Evolutionary conservation across 2,113 vertebrate species (phyloP).

Genomic region (Thomomys bottae): DNA sequence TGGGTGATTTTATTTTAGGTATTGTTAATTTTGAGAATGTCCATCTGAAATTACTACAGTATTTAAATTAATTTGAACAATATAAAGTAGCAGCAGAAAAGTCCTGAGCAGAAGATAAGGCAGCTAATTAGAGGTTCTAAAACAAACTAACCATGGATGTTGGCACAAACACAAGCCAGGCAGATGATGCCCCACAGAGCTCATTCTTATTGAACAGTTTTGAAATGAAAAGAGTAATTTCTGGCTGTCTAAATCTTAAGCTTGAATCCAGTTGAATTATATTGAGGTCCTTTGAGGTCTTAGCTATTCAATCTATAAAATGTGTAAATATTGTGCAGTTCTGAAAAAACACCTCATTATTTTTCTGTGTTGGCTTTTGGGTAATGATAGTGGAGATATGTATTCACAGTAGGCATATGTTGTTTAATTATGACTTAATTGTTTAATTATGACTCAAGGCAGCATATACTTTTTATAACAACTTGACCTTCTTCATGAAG

Average conservation of each 20-base stretch:
- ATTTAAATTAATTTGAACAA: conserved; percentile 76
- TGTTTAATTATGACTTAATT: background rate
- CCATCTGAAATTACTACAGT: conserved; percentile 74
- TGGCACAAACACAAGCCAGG: conserved; percentile 24
- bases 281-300: conserved; percentile 29
- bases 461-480: background rate
- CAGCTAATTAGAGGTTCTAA: conserved; percentile 75
- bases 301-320: conserved; percentile 35
- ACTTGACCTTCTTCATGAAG: background rate
- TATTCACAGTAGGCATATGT: background rate
- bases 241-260: conserved; percentile 53
- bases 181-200: conserved; percentile 25
- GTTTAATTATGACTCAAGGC: background rate
- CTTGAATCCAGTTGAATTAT: conserved; percentile 19
- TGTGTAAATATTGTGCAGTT: background rate
- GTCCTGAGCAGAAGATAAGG: conserved; percentile 67
- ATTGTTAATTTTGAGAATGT: conserved; percentile 78
- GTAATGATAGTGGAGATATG: background rate
- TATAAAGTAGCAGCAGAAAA: conserved; percentile 73
- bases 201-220: conserved; percentile 22
- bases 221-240: conserved; percentile 43
- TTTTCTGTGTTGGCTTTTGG: background rate
- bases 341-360: conserved; percentile 34
- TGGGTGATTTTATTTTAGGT: conserved; percentile 72
- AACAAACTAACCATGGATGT: conserved; percentile 64